A percentile compares a stretch with the other conserved stretches of the same genome.
These are phyloP conservation scores for Helicoverpa armigera DNA, from an alignment of 1,140 invertebrate genomes.

Conservation along the genomic window DNA sequence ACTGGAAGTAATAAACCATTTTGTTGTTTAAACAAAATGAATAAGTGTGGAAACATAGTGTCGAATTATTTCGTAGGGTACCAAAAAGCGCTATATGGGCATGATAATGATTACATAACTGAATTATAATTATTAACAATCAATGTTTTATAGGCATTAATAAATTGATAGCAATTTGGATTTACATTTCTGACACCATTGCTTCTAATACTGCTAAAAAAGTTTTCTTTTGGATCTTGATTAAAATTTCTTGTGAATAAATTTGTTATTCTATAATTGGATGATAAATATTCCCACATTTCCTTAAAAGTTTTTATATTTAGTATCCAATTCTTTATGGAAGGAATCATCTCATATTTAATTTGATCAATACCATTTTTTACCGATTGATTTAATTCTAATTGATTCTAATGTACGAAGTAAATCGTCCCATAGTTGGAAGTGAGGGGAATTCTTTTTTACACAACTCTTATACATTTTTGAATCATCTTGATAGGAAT, in stretches of 20 bases:
- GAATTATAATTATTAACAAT: constrained; percentile 33
- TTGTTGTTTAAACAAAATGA: no score
- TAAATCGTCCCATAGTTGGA: constrained; percentile 27
- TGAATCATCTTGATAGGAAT: background rate
- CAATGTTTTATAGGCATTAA: constrained; percentile 40
- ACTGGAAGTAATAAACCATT: no score
- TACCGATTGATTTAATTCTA: background rate
- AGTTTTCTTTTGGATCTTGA: constrained; percentile 26
- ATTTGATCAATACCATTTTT: background rate
- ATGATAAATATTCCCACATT: constrained; percentile 17
- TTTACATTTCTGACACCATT: constrained; percentile 29
- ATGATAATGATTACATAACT: background rate
- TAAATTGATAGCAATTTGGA: constrained; percentile 33
- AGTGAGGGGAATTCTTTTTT: constrained; percentile 36
- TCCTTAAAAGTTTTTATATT: constrained; percentile 41
- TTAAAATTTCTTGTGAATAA: no score
- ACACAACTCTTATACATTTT: constrained; percentile 1
- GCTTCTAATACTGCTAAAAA: constrained; percentile 36
- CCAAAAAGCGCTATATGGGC: no score
- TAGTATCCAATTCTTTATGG: constrained; percentile 6
- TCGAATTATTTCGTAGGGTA: no score
- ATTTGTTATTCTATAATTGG: constrained; percentile 4
- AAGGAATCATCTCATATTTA: constrained; percentile 28
- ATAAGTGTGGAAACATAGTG: no score
- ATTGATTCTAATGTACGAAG: constrained; percentile 25